phyloP scores from a whole-genome alignment of 2,888 invertebrate species.

The Macrostomum cliftonense region DNA sequence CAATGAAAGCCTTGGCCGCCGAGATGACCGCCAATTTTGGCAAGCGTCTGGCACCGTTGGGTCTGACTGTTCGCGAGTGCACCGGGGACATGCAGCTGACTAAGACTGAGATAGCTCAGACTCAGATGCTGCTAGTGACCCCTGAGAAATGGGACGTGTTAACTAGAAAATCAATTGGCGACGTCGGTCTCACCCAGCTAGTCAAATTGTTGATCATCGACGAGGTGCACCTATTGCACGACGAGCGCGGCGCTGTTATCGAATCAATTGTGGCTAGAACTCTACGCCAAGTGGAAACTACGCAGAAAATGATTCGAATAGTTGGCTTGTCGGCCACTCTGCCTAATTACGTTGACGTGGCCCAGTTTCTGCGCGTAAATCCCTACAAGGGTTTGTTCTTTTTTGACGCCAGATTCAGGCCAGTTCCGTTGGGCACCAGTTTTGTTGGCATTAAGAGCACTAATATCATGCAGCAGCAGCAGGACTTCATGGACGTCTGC shows the following conservation, averaged over 20 bases:
- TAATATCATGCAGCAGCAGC: background rate
- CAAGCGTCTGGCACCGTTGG: slow-evolving; percentile 55
- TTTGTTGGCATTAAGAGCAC: slow-evolving; percentile 54
- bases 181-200: slow-evolving; percentile 20
- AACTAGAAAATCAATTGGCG: slow-evolving; percentile 55
- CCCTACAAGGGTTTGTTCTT: slow-evolving; percentile 69
- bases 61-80: slow-evolving; percentile 66
- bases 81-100: slow-evolving; percentile 96
- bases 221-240: slow-evolving; percentile 86
- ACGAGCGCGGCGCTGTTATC: slow-evolving; percentile 87
- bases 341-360: slow-evolving; percentile 91
- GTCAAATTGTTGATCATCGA: slow-evolving; percentile 57
- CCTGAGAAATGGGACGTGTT: slow-evolving; percentile 99
- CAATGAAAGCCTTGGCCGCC: slow-evolving; percentile 95
- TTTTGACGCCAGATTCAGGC: slow-evolving; percentile 52
- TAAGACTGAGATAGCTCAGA: slow-evolving; percentile 74
- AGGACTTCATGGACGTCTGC: slow-evolving; percentile 7
- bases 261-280: slow-evolving; percentile 90
- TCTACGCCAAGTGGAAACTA: slow-evolving; percentile 53
- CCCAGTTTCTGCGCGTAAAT: slow-evolving; percentile 76
- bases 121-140: slow-evolving; percentile 87
- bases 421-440: slow-evolving; percentile 75
- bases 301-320: slow-evolving; percentile 66
- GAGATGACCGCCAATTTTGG: slow-evolving; percentile 93
- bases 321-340: slow-evolving; percentile 88